Base-by-base conservation (phyloP, 2,888 invertebrate genomes). In the Platycheirus rosarum region DNA sequence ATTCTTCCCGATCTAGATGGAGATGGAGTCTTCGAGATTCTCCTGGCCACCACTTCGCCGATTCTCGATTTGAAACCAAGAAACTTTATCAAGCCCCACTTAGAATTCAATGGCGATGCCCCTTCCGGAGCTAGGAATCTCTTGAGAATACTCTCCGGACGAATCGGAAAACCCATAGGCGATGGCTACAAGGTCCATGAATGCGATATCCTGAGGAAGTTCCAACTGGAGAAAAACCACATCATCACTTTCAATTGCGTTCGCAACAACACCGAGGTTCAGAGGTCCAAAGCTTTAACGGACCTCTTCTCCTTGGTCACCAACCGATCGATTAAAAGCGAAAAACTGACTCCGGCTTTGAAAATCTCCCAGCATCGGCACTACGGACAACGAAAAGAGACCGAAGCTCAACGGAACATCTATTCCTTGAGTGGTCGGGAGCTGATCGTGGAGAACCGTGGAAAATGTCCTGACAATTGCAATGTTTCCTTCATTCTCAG, bases 1-100 rank as follows among this genome's bases (percentile, higher is more conserved):
- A 90, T 94, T 37, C 89, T 96, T 70, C 94, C 94, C 46, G 96
- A 96, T 87, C 90, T 95, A 84, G 93, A 96, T 89, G 92, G 92
- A 2, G 96, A 96, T 88, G 93, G 92, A 26, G 92, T 95, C 0
- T 92, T 92, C 87, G 96, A 96, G 86, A 91, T 96, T 29, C 88
- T 95, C 16, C 92, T 93, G 18, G 92, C 92, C 4, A 93, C 92
- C 1, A 92, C 92, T 46, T 29, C 91, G 91, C 85, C 86, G 0
- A 84, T 88, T 85, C 86, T 35, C 66, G 76, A 35, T 14, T 20
- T 1, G 51, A 85, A 26, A 16, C 87, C 46, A 77, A 87, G 49
- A 6, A 69, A 57, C 74, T 84, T 63, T 63, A 85, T 16, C 80
- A 86, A 42, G n/a, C 76, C 48, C 6, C 82, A 40, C 13, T 53